Base-by-base conservation (phyloP, 2,113 vertebrate species). In the Neotragus pygmaeus region DNA sequence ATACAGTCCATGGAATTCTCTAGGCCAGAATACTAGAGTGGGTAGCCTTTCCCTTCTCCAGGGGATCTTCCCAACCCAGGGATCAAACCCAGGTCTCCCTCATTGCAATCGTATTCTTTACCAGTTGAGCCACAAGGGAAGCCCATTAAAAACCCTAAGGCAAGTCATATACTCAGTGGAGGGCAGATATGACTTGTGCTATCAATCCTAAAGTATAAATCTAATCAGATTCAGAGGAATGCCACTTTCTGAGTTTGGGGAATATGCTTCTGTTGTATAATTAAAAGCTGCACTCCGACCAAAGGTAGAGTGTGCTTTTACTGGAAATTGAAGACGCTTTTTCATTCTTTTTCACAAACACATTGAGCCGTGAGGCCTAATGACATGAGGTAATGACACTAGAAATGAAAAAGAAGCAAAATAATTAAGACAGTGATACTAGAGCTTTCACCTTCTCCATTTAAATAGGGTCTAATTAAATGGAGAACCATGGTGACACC, bases 381-480 rank as follows among this genome's bases (percentile, higher is more conserved):
- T 17, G 55, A 21, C 28, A 70, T n/a, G 5, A 92, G 66, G 75
- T 47, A 85, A 86, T 90, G 81, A 90, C 17, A 33, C 6, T 81
- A 55, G 51, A 86, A 90, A 58, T 86, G 45, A 75, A 64, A 83
- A 91, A 91, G 51, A 43, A 95, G 73, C 36, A 84, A 93, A 84
- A 70, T 53, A 80, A 92, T 81, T 96, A 78, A 84, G 49, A 78
- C 55, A n/a, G 70, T 80, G 92, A 51, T 84, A 90, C 51, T 30
- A 84, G 89, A 88, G 45, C 58, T 95, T 80, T 93, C 92, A 51
- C 84, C 66, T 70, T 95, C 83, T 88, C 75, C 92, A 85, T 85
- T 92, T 95, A 95, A 94, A 85, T 36, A 60, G 45, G 58, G 30
- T 53, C 95, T 95, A 94, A 70, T 83, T 90, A 88, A 93, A 75